A percentile compares a stretch with the other conserved stretches of the same genome.
Conservation (phyloP, 2,797 vertebrate species). For the Molothrus aeneus region DNA sequence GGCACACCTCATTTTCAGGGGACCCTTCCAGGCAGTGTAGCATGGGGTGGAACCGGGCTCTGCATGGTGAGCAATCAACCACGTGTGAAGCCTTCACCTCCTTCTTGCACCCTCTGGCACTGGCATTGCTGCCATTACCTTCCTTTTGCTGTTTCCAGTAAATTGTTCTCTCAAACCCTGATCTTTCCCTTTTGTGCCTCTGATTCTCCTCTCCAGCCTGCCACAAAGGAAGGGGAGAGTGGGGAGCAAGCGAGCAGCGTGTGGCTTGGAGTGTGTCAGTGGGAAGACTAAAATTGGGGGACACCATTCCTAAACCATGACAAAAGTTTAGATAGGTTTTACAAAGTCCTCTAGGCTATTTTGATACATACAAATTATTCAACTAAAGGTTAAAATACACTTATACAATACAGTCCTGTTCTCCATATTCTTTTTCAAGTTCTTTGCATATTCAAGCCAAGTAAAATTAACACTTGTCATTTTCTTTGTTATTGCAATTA, state of each 20-base stretch:
- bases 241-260: rapidly evolving
- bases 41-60: neutral
- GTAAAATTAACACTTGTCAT: constrained; percentile 68
- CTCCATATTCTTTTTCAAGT: constrained; percentile 50
- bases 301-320: neutral
- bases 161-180: neutral
- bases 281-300: neutral
- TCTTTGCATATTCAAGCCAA: constrained; percentile 73
- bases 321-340: constrained; percentile 76
- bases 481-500: constrained; percentile 75
- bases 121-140: neutral
- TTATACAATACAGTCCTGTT: constrained; percentile 75
- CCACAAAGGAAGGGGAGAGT: neutral
- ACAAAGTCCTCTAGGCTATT: constrained; percentile 83
- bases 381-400: constrained; percentile 91
- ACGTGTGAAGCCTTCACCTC: neutral
- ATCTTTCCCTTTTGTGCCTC: neutral
- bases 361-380: constrained; percentile 83
- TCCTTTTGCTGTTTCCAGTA: neutral
- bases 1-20: neutral
- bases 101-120: neutral
- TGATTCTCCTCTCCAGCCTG: neutral
- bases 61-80: neutral
- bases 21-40: neutral
- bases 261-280: neutral